A percentile compares a stretch with the other conserved stretches of the same genome.
phyloP scores from a whole-genome alignment of 2,113 vertebrate genomes.

The Vicugna pacos region DNA sequence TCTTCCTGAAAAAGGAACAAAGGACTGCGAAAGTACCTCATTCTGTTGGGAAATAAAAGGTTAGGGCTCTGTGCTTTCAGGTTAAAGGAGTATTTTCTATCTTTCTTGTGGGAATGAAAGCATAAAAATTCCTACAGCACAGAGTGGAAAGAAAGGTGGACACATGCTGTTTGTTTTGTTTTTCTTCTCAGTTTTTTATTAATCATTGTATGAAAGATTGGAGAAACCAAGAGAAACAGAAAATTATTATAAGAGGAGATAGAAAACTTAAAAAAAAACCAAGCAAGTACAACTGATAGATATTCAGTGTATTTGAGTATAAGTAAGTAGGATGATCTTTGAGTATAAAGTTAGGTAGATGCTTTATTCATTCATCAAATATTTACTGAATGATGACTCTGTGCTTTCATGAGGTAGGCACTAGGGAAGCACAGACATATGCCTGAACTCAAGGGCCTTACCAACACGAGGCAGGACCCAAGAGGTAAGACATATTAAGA shows the following conservation, averaged over 20 bases:
- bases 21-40: background rate
- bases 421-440: background rate
- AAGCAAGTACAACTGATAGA: background rate
- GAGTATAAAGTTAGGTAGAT: background rate
- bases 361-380: constrained; percentile 2
- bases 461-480: background rate
- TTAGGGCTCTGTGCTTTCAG: background rate
- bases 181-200: background rate
- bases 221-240: background rate
- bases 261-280: background rate
- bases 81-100: background rate
- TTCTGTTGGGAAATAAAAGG: background rate
- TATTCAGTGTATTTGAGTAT: background rate
- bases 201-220: background rate
- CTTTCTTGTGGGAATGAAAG: background rate
- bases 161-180: background rate
- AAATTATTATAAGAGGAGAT: background rate
- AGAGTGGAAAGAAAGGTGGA: background rate
- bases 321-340: background rate
- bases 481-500: background rate
- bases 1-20: background rate
- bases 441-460: background rate
- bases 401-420: background rate
- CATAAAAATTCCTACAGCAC: background rate
- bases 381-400: background rate